phyloP scores from a whole-genome alignment of 2,888 invertebrate species.

The Erebia aethiops region DNA sequence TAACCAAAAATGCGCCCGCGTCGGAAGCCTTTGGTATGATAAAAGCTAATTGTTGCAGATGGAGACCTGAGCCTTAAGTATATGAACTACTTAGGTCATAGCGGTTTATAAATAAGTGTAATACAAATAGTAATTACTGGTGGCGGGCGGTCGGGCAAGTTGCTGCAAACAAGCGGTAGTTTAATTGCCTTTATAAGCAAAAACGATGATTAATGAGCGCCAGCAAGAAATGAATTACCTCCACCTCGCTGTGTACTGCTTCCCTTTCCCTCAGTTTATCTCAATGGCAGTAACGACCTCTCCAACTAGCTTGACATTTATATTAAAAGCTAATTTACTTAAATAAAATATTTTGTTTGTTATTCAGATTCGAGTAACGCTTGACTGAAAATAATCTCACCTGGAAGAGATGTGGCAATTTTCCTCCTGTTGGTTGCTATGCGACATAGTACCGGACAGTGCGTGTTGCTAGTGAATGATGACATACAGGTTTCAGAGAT shows the following conservation, averaged over 20 bases:
- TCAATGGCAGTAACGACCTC: constrained; percentile 6
- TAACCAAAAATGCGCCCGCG: background rate
- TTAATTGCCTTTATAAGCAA: constrained; percentile 44
- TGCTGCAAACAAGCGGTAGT: constrained; percentile 38
- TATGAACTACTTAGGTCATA: no score
- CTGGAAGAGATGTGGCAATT: no score
- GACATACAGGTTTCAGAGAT: no score
- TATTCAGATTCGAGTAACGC: no score
- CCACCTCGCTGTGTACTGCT: constrained; percentile 2
- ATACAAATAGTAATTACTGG: constrained; percentile 21
- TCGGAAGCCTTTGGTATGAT: no score
- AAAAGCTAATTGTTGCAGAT: no score
- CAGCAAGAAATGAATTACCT: constrained; percentile 32
- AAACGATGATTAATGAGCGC: constrained; percentile 42
- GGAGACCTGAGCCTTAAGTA: no score
- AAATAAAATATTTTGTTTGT: background rate
- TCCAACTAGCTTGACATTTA: constrained; percentile 28
- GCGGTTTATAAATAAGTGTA: constrained; percentile 12
- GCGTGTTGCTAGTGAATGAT: no score
- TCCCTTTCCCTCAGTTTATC: constrained; percentile 19
- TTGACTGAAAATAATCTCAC: background rate
- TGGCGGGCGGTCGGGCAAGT: constrained; percentile 4
- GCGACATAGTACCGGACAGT: no score
- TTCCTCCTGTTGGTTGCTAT: no score
- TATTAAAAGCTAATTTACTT: constrained; percentile 5